phyloP scores from a whole-genome alignment of 2,888 invertebrate species.

The Troides oblongomaculatus region DNA sequence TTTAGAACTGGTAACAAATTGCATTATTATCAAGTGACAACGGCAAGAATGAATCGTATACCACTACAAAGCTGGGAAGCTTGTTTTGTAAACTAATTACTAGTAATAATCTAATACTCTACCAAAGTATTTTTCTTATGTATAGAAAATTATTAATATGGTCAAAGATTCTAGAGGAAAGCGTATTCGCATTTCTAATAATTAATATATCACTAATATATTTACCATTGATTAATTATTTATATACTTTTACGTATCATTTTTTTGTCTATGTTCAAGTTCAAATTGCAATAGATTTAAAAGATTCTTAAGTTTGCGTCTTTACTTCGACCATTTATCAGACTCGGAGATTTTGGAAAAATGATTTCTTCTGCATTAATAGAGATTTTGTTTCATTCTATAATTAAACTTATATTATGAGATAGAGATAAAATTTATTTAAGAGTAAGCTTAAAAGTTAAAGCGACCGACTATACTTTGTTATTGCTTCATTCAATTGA shows the following conservation, averaged over 20 bases:
- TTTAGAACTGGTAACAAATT: not conserved
- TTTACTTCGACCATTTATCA: not conserved
- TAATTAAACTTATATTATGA: not conserved
- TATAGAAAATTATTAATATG: not conserved
- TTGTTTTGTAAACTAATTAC: not conserved
- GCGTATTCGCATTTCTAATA: slow-evolving; percentile 14
- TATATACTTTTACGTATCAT: no score
- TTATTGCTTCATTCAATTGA: not conserved
- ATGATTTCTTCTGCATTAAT: not conserved
- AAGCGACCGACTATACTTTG: not conserved
- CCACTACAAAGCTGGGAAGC: slow-evolving; percentile 8
- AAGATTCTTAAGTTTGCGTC: not conserved
- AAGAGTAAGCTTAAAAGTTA: not conserved
- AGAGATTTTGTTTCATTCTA: not conserved
- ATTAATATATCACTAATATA: slow-evolving; percentile 10
- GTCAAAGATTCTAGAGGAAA: slow-evolving; percentile 7
- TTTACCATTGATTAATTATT: not conserved
- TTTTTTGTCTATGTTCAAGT: no score
- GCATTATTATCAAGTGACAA: not conserved
- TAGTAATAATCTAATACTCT: slow-evolving; percentile 15
- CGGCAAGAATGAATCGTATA: slow-evolving; percentile 34
- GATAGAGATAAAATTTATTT: not conserved
- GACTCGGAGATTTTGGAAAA: not conserved
- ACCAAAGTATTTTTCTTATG: not conserved
- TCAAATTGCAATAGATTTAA: no score